Evolutionary conservation across 2,888 invertebrate genomes (phyloP).

Genomic region (Drosophila neotestacea): DNA sequence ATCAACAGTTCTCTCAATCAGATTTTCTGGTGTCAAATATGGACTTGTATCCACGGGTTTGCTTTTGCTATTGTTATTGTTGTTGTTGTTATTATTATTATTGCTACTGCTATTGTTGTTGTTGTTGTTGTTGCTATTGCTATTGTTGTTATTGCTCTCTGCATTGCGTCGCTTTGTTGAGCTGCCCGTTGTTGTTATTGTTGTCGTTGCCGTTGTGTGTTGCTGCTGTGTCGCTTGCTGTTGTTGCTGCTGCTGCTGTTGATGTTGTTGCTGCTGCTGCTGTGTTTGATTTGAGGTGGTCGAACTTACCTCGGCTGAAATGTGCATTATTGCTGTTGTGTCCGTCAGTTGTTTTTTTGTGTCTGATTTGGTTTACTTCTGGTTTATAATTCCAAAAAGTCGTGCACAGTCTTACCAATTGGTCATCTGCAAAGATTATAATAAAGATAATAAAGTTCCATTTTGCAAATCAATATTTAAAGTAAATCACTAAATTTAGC

Average conservation of each 20-base stretch:
- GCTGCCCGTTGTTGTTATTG: constrained; percentile 54
- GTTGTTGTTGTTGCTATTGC: constrained; percentile 61
- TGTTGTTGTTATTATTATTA: constrained; percentile 67
- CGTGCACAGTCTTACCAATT: constrained; percentile 34
- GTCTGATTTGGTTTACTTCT: constrained; percentile 45
- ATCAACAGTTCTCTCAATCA: constrained; percentile 93
- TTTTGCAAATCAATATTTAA: not conserved
- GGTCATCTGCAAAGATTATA: constrained; percentile 35
- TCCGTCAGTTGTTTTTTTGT: constrained; percentile 13
- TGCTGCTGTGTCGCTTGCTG: constrained; percentile 52
- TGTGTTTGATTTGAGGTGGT: constrained; percentile 87
- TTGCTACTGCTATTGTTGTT: constrained; percentile 49
- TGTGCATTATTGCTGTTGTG: constrained; percentile 88
- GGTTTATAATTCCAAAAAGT: constrained; percentile 21
- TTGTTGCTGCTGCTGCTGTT: constrained; percentile 47
- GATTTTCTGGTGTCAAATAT: constrained; percentile 91
- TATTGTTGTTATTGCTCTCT: constrained; percentile 54
- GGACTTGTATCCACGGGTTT: constrained; percentile 83
- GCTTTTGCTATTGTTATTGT: constrained; percentile 68
- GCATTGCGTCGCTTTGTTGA: constrained; percentile 23
- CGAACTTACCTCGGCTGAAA: constrained; percentile 92
- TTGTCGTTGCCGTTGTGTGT: constrained; percentile 61
- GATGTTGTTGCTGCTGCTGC: constrained; percentile 62
- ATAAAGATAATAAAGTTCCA: not conserved
- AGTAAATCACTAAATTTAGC: too few species aligned